Evolutionary conservation across 2,113 vertebrate species (phyloP).

Genomic region (Triplophysa rosa): DNA sequence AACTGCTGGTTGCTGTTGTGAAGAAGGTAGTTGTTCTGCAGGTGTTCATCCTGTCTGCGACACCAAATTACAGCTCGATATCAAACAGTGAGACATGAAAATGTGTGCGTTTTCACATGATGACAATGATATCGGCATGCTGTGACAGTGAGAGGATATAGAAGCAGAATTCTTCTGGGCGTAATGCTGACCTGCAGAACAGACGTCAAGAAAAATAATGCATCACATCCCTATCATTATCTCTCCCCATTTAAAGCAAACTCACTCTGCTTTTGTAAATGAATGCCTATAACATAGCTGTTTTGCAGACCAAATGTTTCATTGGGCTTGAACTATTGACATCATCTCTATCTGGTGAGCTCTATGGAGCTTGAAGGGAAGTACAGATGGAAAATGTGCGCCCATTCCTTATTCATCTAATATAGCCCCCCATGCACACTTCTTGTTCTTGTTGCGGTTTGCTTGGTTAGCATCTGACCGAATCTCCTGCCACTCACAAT

Average conservation of each 20-base stretch:
- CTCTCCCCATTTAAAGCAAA: constrained; percentile 18
- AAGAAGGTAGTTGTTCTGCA: constrained; percentile 35
- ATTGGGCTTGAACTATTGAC: constrained; percentile 11
- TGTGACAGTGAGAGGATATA: constrained; percentile 16
- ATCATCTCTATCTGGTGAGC: neutral
- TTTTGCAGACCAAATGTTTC: neutral
- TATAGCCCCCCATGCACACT: neutral
- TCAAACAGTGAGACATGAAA: constrained; percentile 29
- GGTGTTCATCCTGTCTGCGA: constrained; percentile 17
- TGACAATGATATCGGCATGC: constrained; percentile 29
- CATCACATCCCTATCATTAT: neutral
- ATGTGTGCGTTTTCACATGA: constrained; percentile 13
- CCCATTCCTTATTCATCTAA: neutral
- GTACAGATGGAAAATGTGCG: constrained; percentile 13
- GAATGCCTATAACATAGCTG: neutral
- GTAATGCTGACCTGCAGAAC: constrained; percentile 7
- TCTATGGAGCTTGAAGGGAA: constrained; percentile 4
- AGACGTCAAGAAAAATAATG: constrained; percentile 11
- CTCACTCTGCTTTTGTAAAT: constrained; percentile 11
- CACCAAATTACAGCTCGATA: constrained; percentile 16
- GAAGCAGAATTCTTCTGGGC: neutral
- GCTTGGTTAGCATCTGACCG: constrained; percentile 19
- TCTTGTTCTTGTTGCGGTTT: constrained; percentile 10
- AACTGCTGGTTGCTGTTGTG: constrained; percentile 23
- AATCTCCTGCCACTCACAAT: neutral